Evolutionary conservation across 92 coral and sea anemone species (phyloP).

Genomic region (Nematostella vectensis): DNA sequence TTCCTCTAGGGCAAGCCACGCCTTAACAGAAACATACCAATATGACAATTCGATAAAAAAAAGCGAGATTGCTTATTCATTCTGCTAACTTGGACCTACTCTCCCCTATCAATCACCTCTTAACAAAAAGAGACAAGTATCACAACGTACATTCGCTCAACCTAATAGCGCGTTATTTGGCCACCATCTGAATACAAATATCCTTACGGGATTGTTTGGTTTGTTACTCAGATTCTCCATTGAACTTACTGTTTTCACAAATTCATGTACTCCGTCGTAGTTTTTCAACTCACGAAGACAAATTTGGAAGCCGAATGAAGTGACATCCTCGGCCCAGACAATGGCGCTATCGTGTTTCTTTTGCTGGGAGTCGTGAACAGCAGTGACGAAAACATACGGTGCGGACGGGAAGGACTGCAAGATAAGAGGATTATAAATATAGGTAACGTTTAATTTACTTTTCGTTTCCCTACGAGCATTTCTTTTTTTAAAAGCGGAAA

Average conservation of each 20-base stretch:
- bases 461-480: background rate
- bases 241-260: conserved; percentile 32
- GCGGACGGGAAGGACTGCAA: conserved; percentile 16
- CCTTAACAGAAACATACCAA: conserved; percentile 11
- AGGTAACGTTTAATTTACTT: no score
- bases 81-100: no score
- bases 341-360: conserved; percentile 43
- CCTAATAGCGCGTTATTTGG: no score
- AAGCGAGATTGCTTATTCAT: no score
- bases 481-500: background rate
- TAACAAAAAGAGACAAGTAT: no score
- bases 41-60: no score
- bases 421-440: no score
- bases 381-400: conserved; percentile 43
- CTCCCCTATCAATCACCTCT: no score
- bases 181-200: no score
- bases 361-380: conserved; percentile 23
- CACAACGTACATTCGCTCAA: no score
- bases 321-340: conserved; percentile 49
- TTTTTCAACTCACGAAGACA: conserved; percentile 54
- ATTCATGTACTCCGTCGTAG: conserved; percentile 43
- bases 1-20: conserved; percentile 39
- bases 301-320: conserved; percentile 24
- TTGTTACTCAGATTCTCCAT: no score
- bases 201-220: no score